Percentiles rank a stretch among this genome's conserved stretches.
phyloP scores from a whole-genome alignment of 2,888 invertebrate species.

The Alcis repandata region DNA sequence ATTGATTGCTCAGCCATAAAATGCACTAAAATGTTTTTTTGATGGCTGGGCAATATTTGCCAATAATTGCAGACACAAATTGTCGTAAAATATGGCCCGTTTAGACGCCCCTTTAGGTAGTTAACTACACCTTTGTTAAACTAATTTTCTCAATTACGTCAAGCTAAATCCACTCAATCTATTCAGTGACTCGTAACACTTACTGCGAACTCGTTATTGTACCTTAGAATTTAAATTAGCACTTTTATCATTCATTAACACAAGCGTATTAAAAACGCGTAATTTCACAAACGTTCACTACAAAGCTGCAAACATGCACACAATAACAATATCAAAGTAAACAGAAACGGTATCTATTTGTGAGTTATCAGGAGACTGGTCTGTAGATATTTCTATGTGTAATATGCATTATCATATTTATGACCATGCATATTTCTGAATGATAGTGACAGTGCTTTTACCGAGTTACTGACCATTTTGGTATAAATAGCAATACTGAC shows the following conservation, averaged over 20 bases:
- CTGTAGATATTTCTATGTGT: conserved; percentile 1
- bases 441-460: conserved; percentile 14
- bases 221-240: not conserved
- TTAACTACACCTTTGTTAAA: not conserved
- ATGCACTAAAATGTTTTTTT: no score
- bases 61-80: no score
- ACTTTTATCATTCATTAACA: not conserved
- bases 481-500: not conserved
- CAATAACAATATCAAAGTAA: conserved; percentile 31
- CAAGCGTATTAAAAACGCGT: not conserved
- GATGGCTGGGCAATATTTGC: no score
- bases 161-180: not conserved
- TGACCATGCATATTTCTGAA: conserved; percentile 2
- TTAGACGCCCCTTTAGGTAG: no score
- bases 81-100: no score
- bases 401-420: conserved; percentile 9
- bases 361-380: conserved; percentile 23
- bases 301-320: conserved; percentile 4
- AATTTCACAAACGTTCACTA: conserved; percentile 2
- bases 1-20: no score
- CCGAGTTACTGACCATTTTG: not conserved
- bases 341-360: conserved; percentile 26
- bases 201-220: not conserved
- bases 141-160: not conserved
- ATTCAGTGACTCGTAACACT: not conserved